Conservation (phyloP, 2,888 invertebrate genomes). For the Globia sparganii region DNA sequence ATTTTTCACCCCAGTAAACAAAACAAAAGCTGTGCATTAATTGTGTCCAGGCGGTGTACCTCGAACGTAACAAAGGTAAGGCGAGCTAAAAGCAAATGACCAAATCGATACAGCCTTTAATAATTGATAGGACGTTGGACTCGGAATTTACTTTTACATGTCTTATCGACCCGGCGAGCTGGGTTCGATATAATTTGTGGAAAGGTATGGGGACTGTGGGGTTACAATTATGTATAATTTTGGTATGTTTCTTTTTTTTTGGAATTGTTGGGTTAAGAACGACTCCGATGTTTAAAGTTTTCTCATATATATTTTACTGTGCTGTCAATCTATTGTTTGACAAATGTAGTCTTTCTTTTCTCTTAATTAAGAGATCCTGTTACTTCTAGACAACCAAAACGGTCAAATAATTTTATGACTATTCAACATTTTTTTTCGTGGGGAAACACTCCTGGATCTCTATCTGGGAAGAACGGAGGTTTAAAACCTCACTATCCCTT, state of each 20-base stretch:
- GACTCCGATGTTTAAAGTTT: conserved; percentile 5
- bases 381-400: neutral
- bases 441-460: too few species aligned
- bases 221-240: conserved; percentile 42
- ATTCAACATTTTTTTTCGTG: neutral
- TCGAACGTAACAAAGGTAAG: conserved; percentile 72
- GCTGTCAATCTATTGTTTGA: neutral
- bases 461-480: neutral
- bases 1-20: conserved; percentile 33
- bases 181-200: conserved; percentile 37
- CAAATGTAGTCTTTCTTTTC: neutral
- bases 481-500: neutral
- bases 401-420: too few species aligned
- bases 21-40: conserved; percentile 39
- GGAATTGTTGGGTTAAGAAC: neutral
- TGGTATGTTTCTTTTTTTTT: conserved; percentile 7
- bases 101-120: conserved; percentile 83
- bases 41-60: conserved; percentile 63
- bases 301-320: neutral
- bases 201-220: conserved; percentile 12
- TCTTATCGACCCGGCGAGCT: conserved; percentile 66
- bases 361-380: too few species aligned
- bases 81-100: conserved; percentile 83
- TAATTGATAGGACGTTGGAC: conserved; percentile 66
- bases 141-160: conserved; percentile 59